These are phyloP conservation scores for Marcusenius ussheri DNA, from an alignment of 2,113 vertebrate species.

Conservation along the genomic window DNA sequence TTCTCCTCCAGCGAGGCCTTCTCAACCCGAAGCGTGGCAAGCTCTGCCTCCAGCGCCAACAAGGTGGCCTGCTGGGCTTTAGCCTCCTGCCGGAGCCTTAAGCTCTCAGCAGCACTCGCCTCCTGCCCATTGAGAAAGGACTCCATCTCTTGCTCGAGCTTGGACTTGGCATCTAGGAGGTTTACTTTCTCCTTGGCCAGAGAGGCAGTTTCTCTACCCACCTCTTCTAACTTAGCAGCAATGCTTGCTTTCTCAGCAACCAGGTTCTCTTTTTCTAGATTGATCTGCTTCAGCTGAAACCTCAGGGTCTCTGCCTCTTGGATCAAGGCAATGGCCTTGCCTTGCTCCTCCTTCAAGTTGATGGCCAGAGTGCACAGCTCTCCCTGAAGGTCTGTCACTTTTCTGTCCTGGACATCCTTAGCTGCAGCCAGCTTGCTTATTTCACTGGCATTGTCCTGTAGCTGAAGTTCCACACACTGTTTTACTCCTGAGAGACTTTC, in stretches of 20 bases:
- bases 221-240: slow-evolving; percentile 45
- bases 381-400: slow-evolving; percentile 53
- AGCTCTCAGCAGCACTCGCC: slow-evolving; percentile 44
- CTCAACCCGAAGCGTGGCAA: slow-evolving; percentile 57
- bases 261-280: slow-evolving; percentile 55
- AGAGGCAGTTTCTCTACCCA: slow-evolving; percentile 45
- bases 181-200: slow-evolving; percentile 60
- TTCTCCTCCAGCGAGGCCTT: slow-evolving; percentile 44
- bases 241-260: slow-evolving; percentile 52
- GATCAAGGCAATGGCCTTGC: slow-evolving; percentile 57
- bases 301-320: slow-evolving; percentile 56
- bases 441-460: slow-evolving; percentile 54
- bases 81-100: slow-evolving; percentile 47
- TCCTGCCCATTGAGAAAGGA: slow-evolving; percentile 52
- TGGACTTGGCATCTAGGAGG: slow-evolving; percentile 48
- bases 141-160: slow-evolving; percentile 52
- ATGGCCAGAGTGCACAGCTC: slow-evolving; percentile 50
- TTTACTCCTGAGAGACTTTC: slow-evolving; percentile 55
- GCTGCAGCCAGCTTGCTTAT: slow-evolving; percentile 47
- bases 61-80: slow-evolving; percentile 46
- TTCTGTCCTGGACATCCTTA: slow-evolving; percentile 49
- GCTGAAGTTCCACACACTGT: slow-evolving; percentile 46
- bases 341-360: slow-evolving; percentile 55
- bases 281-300: slow-evolving; percentile 44
- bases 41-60: slow-evolving; percentile 45